phyloP scores from a whole-genome alignment of 2,113 vertebrate genomes.

The Atlantisia rogersi region DNA sequence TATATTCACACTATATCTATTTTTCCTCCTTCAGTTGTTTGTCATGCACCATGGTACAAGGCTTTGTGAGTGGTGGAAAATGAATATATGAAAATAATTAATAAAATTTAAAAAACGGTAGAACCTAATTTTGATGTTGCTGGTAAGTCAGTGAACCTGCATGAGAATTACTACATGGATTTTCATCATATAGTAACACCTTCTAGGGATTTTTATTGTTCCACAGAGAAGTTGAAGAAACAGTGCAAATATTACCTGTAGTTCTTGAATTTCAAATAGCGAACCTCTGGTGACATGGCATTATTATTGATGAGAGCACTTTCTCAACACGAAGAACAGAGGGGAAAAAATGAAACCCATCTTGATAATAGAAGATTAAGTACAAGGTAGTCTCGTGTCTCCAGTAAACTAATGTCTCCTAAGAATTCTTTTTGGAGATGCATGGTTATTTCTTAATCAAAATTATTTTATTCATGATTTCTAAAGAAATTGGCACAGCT shows the following conservation, averaged over 20 bases:
- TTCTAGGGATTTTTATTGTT: background rate
- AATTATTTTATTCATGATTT: background rate
- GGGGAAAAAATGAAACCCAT: background rate
- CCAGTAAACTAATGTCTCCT: background rate
- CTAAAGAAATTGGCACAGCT: background rate
- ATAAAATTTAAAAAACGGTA: background rate
- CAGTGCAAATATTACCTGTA: background rate
- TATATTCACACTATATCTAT: background rate
- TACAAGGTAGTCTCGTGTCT: background rate
- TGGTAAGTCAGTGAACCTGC: background rate
- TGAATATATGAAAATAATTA: background rate
- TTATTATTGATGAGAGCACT: slow-evolving; percentile 20
- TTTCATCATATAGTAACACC: background rate
- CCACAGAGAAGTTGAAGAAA: background rate
- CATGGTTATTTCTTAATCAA: slow-evolving; percentile 9
- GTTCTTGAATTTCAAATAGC: slow-evolving; percentile 8
- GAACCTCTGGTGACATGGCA: background rate
- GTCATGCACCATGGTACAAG: background rate
- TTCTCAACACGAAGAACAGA: background rate
- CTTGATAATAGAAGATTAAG: background rate
- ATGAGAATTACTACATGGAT: background rate
- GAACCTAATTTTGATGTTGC: background rate
- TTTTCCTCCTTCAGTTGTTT: background rate
- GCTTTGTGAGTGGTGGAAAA: background rate
- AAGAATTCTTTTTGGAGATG: background rate